These are phyloP conservation scores for Antigone vipio DNA, from an alignment of 2,113 vertebrate species.

Conservation along the genomic window DNA sequence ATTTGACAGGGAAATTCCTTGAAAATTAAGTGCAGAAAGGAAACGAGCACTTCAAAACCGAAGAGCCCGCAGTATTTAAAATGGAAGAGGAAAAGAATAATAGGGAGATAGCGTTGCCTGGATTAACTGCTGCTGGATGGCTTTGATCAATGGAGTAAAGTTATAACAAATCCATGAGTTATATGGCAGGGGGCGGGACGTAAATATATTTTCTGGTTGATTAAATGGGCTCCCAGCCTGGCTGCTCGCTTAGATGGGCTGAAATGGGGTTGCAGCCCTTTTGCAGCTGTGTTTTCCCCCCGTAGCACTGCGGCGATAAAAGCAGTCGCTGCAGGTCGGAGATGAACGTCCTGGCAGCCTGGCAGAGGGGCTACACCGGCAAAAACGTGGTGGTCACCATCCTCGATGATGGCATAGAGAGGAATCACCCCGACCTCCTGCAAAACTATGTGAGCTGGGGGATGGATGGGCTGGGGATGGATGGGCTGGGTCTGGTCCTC, in stretches of 20 bases:
- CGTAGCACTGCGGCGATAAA: constrained; percentile 74
- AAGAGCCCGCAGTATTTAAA: not conserved
- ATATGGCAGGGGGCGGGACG: not conserved
- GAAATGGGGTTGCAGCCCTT: not conserved
- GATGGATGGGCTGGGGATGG: not conserved
- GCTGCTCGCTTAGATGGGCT: not conserved
- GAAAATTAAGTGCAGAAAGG: not conserved
- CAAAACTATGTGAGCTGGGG: constrained; percentile 79
- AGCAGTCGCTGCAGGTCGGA: constrained; percentile 76
- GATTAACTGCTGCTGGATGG: not conserved
- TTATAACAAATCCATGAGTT: not conserved
- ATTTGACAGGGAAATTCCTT: constrained; percentile 26
- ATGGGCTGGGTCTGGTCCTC: not conserved
- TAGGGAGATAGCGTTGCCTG: not conserved
- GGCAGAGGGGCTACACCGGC: constrained; percentile 82
- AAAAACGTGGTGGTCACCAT: constrained; percentile 83
- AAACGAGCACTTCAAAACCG: not conserved
- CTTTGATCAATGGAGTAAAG: not conserved
- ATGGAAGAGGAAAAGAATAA: not conserved
- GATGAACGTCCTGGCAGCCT: constrained; percentile 81
- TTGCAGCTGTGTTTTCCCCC: not conserved
- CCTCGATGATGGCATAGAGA: constrained; percentile 82
- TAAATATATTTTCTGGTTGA: not conserved
- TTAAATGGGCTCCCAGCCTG: not conserved
- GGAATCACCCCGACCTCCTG: constrained; percentile 80